phyloP scores from a whole-genome alignment of 2,888 invertebrate genomes.

The Macrosiphum euphorbiae region DNA sequence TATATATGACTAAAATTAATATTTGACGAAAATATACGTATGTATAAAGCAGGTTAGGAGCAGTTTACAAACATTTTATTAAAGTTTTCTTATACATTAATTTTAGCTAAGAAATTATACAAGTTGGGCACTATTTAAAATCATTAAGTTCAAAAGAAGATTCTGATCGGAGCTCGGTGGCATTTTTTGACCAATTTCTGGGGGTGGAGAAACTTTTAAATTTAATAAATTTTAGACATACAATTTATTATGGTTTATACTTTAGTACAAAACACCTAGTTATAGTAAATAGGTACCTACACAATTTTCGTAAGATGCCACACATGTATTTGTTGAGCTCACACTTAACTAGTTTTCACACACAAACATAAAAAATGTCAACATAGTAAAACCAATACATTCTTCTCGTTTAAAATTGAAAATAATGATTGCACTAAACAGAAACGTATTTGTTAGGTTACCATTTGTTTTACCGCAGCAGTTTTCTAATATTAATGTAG shows the following conservation, averaged over 20 bases:
- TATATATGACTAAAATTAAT: too few relatives aligned
- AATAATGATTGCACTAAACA: background rate
- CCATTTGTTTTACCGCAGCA: background rate
- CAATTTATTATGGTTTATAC: background rate
- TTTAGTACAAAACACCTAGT: background rate
- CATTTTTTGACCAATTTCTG: background rate
- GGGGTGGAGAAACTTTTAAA: background rate
- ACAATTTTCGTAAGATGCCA: background rate
- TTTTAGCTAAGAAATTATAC: too few relatives aligned
- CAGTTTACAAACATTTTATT: background rate
- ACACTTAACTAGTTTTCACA: background rate
- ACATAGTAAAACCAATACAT: background rate
- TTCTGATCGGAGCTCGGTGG: background rate
- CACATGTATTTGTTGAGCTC: background rate
- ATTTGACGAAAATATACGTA: too few relatives aligned
- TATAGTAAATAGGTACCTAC: background rate
- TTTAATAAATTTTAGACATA: background rate
- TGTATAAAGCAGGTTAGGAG: background rate
- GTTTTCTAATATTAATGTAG: background rate
- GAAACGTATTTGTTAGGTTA: background rate
- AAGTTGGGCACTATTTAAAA: background rate
- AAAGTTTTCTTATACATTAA: background rate
- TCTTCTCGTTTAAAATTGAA: background rate
- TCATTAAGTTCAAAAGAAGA: background rate
- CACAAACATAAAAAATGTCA: background rate